phyloP scores from a whole-genome alignment of 1,140 invertebrate genomes.

The Drosophila arawakana region DNA sequence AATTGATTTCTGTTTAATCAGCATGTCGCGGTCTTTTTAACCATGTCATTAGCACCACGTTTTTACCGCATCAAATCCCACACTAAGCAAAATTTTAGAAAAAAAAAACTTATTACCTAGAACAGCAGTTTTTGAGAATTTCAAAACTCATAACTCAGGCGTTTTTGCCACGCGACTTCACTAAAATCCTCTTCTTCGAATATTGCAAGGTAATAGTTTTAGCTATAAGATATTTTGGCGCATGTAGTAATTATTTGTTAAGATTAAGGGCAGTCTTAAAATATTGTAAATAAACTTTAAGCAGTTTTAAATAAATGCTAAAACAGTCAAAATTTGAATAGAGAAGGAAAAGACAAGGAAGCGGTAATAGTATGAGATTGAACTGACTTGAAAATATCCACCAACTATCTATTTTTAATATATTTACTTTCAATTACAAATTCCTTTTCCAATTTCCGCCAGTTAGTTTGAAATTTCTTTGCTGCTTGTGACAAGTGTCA shows the following conservation, averaged over 20 bases:
- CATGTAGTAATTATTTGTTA: slow-evolving; percentile 30
- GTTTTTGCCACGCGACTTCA: slow-evolving; percentile 59
- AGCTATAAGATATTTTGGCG: slow-evolving; percentile 30
- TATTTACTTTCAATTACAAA: neutral
- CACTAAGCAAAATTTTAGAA: slow-evolving; percentile 29
- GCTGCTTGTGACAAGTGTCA: slow-evolving; percentile 65
- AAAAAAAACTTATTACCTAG: slow-evolving; percentile 24
- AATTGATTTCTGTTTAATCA: slow-evolving; percentile 48
- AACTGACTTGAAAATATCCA: no score
- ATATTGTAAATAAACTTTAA: slow-evolving; percentile 6
- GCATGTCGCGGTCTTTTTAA: slow-evolving; percentile 45
- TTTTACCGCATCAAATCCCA: neutral
- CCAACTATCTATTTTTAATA: no score
- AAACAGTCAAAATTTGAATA: slow-evolving; percentile 29
- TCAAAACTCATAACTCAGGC: neutral
- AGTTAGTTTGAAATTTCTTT: neutral
- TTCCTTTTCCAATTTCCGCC: slow-evolving; percentile 11
- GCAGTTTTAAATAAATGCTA: slow-evolving; percentile 18
- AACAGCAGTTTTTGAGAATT: slow-evolving; percentile 33
- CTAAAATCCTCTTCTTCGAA: slow-evolving; percentile 1
- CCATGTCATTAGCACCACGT: slow-evolving; percentile 47
- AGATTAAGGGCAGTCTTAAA: neutral
- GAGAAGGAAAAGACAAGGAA: neutral
- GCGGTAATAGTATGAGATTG: no score
- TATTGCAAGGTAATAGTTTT: slow-evolving; percentile 36